Base-by-base conservation (phyloP, 2,113 vertebrate genomes). In the Apteryx owenii region DNA sequence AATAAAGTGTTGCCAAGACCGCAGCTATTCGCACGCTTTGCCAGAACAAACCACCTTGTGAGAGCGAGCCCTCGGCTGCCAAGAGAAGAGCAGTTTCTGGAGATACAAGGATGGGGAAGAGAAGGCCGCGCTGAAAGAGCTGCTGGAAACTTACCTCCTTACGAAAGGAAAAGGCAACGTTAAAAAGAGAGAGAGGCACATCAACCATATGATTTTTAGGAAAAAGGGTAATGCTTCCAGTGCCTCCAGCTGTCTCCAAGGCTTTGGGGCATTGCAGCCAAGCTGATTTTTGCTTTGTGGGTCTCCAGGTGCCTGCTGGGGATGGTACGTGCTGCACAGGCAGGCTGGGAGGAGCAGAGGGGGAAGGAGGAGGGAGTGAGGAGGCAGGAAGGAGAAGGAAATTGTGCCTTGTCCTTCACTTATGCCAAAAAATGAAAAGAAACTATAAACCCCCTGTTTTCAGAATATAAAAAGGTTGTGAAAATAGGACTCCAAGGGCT, bases 381-480 rank as follows among this genome's bases (percentile, higher is more conserved):
- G 60, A 84, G 72, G 65, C 0, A 1, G 33, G 46, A 82, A 83
- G 89, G 64, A 89, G 81, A n/a, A 89, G 93, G 84, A 83, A 91
- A 91, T 65, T 6, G 50, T 89, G 91, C 94, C 6, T 10, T 16
- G 90, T 60, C 94, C 96, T 96, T 33, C 92, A 70, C 78, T 36
- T 54, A 36, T 96, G 89, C 93, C 78, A 94, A 96, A 97, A 95
- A 89, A 72, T 6, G 81, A 40, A 72, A 97, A 90, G 91, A 80
- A 97, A 91, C 86, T 33, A 92, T 97, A 97, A 97, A 97, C 95
- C 95, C 95, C 96, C 96, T 86, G 93, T 97, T 97, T 97, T 96
- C 95, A 89, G 96, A 75, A 96, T 96, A 92, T 96, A 92, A 95
- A 97, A 96, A 88, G 94, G 88, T 91, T 95, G 92, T 93, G 94